These are phyloP conservation scores for Drosophila fuyamai DNA, from an alignment of 1,140 invertebrate genomes.

Conservation along the genomic window DNA sequence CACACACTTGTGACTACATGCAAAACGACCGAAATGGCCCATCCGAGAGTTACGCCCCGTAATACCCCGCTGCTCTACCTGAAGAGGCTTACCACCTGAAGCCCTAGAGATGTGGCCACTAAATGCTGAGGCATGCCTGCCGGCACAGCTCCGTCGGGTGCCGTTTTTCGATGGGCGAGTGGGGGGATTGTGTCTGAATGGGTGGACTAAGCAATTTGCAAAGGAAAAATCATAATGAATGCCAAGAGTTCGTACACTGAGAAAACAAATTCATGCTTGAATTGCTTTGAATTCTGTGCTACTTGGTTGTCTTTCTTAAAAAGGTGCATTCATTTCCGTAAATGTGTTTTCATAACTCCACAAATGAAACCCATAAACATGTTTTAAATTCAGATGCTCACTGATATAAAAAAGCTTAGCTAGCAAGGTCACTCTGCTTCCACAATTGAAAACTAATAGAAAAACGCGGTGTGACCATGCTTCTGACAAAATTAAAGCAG, in stretches of 20 bases:
- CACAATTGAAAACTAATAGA: not conserved
- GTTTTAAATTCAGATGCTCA: no score
- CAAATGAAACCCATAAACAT: no score
- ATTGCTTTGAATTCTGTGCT: no score
- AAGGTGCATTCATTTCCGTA: no score
- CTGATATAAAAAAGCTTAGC: no score
- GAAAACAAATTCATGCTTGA: not conserved
- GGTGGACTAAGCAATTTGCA: slow-evolving; percentile 43
- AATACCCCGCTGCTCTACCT: slow-evolving; percentile 2
- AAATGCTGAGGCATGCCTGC: slow-evolving; percentile 39
- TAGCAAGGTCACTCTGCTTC: not conserved
- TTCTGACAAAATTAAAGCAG: no score
- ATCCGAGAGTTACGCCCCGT: slow-evolving; percentile 21
- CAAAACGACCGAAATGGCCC: slow-evolving; percentile 42
- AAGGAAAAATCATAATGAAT: slow-evolving; percentile 49
- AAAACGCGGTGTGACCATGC: no score
- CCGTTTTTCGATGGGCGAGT: slow-evolving; percentile 25
- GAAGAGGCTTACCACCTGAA: slow-evolving; percentile 44
- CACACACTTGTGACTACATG: slow-evolving; percentile 30
- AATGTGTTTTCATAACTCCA: no score
- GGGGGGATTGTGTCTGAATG: slow-evolving; percentile 20
- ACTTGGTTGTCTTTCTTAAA: no score
- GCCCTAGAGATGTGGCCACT: slow-evolving; percentile 39
- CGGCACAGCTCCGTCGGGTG: slow-evolving; percentile 36
- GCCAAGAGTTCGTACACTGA: slow-evolving; percentile 19